Base-by-base conservation (phyloP, 1,140 invertebrate genomes). In the Temnothorax longispinosus region DNA sequence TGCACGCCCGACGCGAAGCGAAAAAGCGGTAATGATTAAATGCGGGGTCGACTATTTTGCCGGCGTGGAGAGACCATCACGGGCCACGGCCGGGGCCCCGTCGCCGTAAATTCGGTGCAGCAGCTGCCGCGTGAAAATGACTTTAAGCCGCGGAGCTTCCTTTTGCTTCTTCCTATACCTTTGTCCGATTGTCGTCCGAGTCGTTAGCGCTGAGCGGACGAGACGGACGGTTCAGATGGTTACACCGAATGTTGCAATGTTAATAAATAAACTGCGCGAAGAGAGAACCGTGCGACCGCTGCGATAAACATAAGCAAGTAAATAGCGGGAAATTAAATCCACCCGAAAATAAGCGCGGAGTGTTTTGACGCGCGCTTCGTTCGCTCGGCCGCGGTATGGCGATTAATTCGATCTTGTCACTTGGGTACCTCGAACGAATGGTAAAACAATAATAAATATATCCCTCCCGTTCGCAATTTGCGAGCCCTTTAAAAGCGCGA, bases 21-120 rank as follows among this genome's bases (percentile, higher is more conserved):
- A 75, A 60, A 84, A 84, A 60, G 80, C 80, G 69, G 69, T 75
- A 47, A 75, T 58, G 69, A 84, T 84, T 84, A 84, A 84, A 84
- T 41, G 71, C 54, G 27, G 27, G 80, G 54, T 41, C 21, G 50
- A 58, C 44, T 60, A 41, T 60, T 56, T 52, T 35, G 54, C 13
- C n/a, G 18, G 27, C 27, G 7, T 2, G 35, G 62, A 38, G 7
- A 10, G 41, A 10, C 10, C 64, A 27, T 27, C 27, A 13, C 47
- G 35, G 7, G 27, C 27, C 27, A 27, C 27, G 27, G 27, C 27
- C 27, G 27, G 1, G 27, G 27, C 27, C 27, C 27, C 27, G 27
- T 27, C 27, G 27, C 27, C 27, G 27, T 27, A 27, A 27, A 27
- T 27, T 27, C 1, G 38, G 54, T 13, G 38, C 35, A 6, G 65